Evolutionary conservation across 2,888 invertebrate species (phyloP).

Genomic region (Norana najaformis): DNA sequence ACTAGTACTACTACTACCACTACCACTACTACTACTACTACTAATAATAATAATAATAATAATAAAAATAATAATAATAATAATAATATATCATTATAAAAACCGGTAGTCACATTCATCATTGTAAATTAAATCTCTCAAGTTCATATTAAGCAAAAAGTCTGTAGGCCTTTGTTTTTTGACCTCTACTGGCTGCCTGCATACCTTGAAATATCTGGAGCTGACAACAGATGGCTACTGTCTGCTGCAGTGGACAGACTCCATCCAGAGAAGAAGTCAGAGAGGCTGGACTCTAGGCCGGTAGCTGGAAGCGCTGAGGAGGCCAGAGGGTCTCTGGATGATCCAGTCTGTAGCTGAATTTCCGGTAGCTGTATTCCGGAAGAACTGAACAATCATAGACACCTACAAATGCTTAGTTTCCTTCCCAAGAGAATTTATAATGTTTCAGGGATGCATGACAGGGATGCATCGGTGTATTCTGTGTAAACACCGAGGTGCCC

Average conservation of each 20-base stretch:
- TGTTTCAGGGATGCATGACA: too few relatives aligned
- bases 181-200: neutral
- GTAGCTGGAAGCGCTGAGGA: neutral
- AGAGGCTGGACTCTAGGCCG: neutral
- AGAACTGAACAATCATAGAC: neutral
- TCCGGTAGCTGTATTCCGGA: neutral
- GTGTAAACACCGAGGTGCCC: too few relatives aligned
- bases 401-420: too few relatives aligned
- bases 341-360: neutral
- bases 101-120: neutral
- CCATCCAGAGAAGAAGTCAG: neutral
- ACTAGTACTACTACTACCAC: conserved; percentile 25
- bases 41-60: neutral
- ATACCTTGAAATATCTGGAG: neutral
- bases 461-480: too few relatives aligned
- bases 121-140: neutral
- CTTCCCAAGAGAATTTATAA: too few relatives aligned
- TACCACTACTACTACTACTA: conserved; percentile 25
- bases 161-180: too few relatives aligned
- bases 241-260: neutral
- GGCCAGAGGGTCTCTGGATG: neutral
- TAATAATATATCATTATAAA: too few relatives aligned
- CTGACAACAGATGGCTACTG: neutral
- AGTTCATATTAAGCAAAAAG: neutral
- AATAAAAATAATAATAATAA: too few relatives aligned